These are phyloP conservation scores for Homarus americanus DNA, from an alignment of 1,140 invertebrate species.

Conservation along the genomic window DNA sequence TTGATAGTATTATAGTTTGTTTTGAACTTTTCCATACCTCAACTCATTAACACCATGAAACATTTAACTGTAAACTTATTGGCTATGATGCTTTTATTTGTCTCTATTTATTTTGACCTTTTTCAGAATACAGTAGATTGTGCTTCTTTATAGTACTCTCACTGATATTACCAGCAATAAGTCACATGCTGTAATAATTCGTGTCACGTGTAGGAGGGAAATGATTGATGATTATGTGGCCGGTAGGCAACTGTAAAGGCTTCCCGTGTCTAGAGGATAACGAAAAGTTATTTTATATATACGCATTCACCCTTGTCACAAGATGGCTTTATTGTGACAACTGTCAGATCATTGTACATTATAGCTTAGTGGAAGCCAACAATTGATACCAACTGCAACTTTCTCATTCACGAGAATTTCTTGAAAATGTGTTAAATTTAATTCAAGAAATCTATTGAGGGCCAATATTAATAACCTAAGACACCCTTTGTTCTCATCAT, in stretches of 20 bases:
- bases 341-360: neutral
- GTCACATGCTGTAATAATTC: constrained; percentile 3
- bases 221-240: constrained; percentile 8
- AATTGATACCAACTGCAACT: neutral
- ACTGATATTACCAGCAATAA: neutral
- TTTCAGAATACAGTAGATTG: neutral
- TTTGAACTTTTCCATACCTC: neutral
- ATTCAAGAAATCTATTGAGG: neutral
- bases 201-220: constrained; percentile 12
- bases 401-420: neutral
- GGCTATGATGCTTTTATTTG: neutral
- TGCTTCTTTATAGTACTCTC: neutral
- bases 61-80: neutral
- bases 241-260: constrained; percentile 1
- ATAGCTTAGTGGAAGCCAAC: neutral
- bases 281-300: neutral
- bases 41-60: neutral
- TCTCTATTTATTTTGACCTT: neutral
- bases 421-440: neutral
- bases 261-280: neutral
- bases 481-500: neutral
- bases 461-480: neutral
- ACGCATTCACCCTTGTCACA: neutral
- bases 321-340: neutral
- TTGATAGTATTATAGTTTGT: neutral